phyloP scores from a whole-genome alignment of 2,113 vertebrate genomes.

The Microcebus jonahi region DNA sequence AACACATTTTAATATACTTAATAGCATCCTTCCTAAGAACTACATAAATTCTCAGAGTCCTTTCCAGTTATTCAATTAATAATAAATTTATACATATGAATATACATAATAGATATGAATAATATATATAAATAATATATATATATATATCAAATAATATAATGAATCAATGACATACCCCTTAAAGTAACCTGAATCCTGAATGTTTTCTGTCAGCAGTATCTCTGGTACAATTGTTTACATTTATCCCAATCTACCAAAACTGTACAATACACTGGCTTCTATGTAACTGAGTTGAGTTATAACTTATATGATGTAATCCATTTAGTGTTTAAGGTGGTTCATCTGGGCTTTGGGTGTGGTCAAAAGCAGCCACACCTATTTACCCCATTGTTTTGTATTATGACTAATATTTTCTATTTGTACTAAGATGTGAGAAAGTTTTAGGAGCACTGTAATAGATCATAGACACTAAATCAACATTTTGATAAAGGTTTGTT shows the following conservation, averaged over 20 bases:
- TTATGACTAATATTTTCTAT: neutral
- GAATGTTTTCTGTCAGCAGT: neutral
- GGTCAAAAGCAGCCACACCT: neutral
- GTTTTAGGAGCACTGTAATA: neutral
- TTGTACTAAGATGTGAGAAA: neutral
- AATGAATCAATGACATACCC: neutral
- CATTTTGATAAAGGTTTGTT: neutral
- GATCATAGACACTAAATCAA: neutral
- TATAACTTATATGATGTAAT: neutral
- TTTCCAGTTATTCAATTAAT: slow-evolving; percentile 30
- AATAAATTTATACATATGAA: neutral
- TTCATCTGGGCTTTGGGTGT: neutral
- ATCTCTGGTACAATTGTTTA: neutral
- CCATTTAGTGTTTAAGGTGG: neutral
- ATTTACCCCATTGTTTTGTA: neutral
- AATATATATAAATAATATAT: no score
- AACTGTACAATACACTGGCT: neutral
- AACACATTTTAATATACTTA: slow-evolving; percentile 2
- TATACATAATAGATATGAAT: no score
- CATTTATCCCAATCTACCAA: neutral
- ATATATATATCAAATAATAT: neutral
- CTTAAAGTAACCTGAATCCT: neutral
- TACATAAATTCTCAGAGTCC: neutral
- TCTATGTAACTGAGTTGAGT: neutral
- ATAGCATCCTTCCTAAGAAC: neutral